These are phyloP conservation scores for Hedya salicella DNA, from an alignment of 2,888 invertebrate genomes.

Conservation along the genomic window DNA sequence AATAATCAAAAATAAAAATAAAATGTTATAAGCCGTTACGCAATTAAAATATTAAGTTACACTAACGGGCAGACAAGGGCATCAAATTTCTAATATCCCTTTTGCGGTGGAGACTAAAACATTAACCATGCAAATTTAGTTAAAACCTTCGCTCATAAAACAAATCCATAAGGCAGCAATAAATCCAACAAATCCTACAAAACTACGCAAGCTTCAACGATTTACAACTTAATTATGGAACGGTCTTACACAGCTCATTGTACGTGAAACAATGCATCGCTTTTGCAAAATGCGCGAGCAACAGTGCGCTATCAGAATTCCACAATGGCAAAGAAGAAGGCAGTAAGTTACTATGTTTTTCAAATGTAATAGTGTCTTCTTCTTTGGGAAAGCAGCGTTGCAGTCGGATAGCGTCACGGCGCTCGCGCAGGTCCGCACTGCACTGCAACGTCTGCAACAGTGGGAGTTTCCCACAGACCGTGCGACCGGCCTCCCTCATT, in stretches of 20 bases:
- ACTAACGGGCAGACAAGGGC: not conserved
- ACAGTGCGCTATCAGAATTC: conserved; percentile 59
- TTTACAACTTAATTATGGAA: conserved; percentile 38
- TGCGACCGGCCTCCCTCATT: conserved; percentile 67
- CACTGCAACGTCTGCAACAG: conserved; percentile 61
- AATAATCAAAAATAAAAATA: too few species aligned
- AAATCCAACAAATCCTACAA: not conserved
- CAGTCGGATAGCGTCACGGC: conserved; percentile 8
- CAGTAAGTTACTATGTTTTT: conserved; percentile 11
- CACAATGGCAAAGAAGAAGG: conserved; percentile 1
- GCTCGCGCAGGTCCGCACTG: conserved; percentile 39
- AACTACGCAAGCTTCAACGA: conserved; percentile 20
- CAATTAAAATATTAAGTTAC: not conserved
- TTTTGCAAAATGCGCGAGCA: conserved; percentile 56
- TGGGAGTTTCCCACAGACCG: conserved; percentile 78
- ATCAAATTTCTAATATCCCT: not conserved
- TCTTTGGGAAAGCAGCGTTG: not conserved
- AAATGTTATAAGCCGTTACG: too few species aligned
- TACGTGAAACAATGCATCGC: conserved; percentile 63
- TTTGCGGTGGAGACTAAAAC: not conserved
- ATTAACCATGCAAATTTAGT: not conserved
- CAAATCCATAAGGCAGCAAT: not conserved
- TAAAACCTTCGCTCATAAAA: not conserved
- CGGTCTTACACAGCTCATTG: conserved; percentile 48
- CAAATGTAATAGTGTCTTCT: not conserved